Evolutionary conservation across 2,888 invertebrate genomes (phyloP).

Genomic region (Brenthis hecate): DNA sequence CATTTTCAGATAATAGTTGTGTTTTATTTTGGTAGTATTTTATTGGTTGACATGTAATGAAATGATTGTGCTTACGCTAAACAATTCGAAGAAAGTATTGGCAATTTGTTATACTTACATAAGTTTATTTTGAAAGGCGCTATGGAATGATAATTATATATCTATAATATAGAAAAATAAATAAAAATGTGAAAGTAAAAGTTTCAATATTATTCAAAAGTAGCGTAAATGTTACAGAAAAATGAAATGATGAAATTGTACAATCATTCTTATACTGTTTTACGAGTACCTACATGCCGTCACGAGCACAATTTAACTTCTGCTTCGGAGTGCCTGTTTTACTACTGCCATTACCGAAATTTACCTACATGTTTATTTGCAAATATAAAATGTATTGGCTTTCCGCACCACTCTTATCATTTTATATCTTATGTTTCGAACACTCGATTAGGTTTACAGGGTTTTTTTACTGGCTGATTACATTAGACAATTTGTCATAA

Average conservation of each 20-base stretch:
- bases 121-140: too few species aligned
- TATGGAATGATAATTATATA: neutral
- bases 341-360: slow-evolving; percentile 76
- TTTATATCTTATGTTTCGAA: slow-evolving; percentile 41
- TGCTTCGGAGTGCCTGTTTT: slow-evolving; percentile 58
- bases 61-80: too few species aligned
- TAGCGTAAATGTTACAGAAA: neutral
- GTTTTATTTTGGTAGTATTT: slow-evolving; percentile 48
- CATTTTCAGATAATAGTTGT: slow-evolving; percentile 44
- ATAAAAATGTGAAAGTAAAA: neutral
- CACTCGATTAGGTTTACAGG: slow-evolving; percentile 8
- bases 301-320: slow-evolving; percentile 46
- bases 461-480: slow-evolving; percentile 7
- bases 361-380: slow-evolving; percentile 81
- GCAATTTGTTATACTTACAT: too few species aligned
- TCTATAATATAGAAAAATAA: neutral
- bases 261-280: slow-evolving; percentile 46
- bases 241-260: slow-evolving; percentile 52
- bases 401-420: slow-evolving; percentile 53
- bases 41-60: neutral
- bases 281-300: slow-evolving; percentile 49
- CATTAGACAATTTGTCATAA: neutral
- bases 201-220: too few species aligned
- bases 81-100: too few species aligned
- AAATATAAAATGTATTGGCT: slow-evolving; percentile 74